phyloP scores from a whole-genome alignment of 2,888 invertebrate species.

The Rhagium mordax region DNA sequence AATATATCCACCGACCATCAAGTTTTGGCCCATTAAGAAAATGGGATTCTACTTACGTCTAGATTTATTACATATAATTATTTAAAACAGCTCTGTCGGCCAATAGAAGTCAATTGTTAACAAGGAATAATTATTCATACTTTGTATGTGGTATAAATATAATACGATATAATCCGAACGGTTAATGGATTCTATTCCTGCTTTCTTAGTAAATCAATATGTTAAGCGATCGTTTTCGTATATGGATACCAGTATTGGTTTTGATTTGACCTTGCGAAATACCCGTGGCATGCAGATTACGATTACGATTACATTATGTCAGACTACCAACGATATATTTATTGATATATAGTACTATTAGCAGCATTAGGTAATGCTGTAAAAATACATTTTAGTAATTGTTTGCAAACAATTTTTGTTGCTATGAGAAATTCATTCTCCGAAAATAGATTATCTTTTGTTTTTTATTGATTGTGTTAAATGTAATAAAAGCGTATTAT shows the following conservation, averaged over 20 bases:
- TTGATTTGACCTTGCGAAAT: not conserved
- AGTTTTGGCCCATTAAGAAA: no score
- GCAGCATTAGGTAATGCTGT: not conserved
- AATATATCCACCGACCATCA: no score
- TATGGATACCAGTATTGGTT: not conserved
- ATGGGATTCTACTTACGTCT: no score
- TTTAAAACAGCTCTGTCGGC: no score
- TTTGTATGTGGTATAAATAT: not conserved
- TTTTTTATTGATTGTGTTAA: not conserved
- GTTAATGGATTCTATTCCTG: not conserved
- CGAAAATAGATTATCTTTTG: not conserved
- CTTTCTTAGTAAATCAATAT: not conserved
- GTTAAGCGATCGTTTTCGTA: not conserved
- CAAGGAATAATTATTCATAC: no score
- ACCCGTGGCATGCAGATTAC: not conserved
- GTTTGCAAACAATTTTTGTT: not conserved
- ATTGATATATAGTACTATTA: not conserved
- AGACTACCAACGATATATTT: not conserved
- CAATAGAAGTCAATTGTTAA: no score
- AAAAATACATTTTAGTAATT: not conserved
- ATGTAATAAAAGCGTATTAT: not conserved
- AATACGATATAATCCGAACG: no score
- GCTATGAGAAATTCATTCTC: conserved; percentile 1
- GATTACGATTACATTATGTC: not conserved
- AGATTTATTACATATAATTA: no score